Percentiles rank a stretch among this genome's conserved stretches.
Conservation (phyloP, 2,113 vertebrate genomes). For the Trogon surrucura region DNA sequence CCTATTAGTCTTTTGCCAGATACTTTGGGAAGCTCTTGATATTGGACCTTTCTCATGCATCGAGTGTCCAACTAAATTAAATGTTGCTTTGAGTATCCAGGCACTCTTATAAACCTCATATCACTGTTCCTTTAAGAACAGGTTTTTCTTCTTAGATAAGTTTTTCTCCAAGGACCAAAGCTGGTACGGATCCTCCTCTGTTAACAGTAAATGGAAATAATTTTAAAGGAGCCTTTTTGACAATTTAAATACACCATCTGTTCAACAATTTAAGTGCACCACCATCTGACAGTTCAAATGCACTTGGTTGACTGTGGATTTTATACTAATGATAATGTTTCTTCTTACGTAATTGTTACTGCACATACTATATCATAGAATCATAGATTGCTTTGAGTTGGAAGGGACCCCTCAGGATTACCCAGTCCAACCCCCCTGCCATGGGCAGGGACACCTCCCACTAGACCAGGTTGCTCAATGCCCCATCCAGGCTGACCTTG, state of each 20-base stretch:
- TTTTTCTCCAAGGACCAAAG: background rate
- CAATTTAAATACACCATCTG: background rate
- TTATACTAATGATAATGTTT: background rate
- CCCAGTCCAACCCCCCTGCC: background rate
- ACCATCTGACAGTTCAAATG: background rate
- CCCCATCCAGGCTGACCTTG: background rate
- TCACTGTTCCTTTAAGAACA: background rate
- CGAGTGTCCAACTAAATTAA: background rate
- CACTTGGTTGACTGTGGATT: background rate
- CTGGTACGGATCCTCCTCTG: background rate
- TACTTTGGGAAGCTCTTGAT: background rate
- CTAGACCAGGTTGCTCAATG: no score
- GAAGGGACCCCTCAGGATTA: background rate
- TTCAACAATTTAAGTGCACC: background rate
- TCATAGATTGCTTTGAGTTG: background rate
- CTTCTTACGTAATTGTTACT: background rate
- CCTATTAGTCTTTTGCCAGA: background rate
- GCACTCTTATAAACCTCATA: background rate
- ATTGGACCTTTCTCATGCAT: background rate
- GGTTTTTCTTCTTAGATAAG: background rate
- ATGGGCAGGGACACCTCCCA: background rate
- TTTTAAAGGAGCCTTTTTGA: background rate
- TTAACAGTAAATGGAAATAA: background rate
- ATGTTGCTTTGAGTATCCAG: background rate
- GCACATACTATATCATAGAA: background rate